Evolutionary conservation across 2,113 vertebrate species (phyloP).

Genomic region (Camelus bactrianus): DNA sequence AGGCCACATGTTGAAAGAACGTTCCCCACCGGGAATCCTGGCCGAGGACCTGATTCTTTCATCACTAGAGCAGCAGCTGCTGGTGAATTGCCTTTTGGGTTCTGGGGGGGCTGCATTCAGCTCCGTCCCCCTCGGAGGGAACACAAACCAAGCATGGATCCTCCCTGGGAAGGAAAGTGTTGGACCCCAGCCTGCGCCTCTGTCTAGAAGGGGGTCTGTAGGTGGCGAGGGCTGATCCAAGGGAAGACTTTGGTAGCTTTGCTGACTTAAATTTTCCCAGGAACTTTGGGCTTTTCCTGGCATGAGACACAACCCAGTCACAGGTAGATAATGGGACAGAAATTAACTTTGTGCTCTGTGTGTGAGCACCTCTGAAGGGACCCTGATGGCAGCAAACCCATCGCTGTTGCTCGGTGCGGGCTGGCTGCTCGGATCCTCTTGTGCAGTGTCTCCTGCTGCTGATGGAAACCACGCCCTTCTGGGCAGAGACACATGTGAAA

Average conservation of each 20-base stretch:
- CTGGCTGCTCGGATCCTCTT: background rate
- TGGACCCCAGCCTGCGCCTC: background rate
- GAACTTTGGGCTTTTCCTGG: background rate
- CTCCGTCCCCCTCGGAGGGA: background rate
- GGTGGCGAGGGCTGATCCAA: background rate
- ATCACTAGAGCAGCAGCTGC: background rate
- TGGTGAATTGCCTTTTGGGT: background rate
- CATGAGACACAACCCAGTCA: background rate
- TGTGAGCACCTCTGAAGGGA: background rate
- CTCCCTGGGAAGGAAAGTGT: background rate
- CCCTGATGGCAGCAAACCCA: background rate
- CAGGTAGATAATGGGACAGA: background rate
- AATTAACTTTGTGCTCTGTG: background rate
- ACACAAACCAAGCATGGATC: background rate
- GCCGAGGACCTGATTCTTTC: background rate
- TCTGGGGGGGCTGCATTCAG: background rate
- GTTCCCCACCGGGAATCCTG: background rate
- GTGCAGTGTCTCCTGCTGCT: background rate
- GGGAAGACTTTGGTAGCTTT: background rate
- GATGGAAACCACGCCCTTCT: background rate
- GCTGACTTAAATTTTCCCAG: background rate
- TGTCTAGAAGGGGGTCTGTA: background rate
- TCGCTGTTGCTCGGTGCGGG: fast-evolving
- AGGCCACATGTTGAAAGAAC: background rate
- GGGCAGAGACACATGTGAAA: background rate